These are phyloP conservation scores for Tachina lurida DNA, from an alignment of 2,888 invertebrate species.

Conservation along the genomic window DNA sequence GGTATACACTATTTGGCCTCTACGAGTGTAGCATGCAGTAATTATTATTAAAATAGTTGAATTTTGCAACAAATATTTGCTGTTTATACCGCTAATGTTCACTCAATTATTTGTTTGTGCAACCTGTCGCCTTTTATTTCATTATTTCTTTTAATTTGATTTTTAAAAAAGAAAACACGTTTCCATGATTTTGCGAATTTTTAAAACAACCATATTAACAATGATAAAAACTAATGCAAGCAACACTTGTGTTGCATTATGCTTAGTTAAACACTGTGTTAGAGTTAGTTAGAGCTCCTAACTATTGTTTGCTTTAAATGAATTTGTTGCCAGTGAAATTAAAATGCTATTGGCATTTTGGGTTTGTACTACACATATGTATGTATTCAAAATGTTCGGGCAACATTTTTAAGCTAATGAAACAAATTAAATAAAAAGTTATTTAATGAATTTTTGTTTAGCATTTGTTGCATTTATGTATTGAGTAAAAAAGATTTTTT, in stretches of 20 bases:
- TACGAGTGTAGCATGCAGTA: not conserved
- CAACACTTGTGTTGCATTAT: slow-evolving; percentile 4
- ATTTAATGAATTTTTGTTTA: slow-evolving; percentile 43
- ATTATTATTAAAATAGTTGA: slow-evolving; percentile 31
- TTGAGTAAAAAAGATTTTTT: not conserved
- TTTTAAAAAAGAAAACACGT: slow-evolving; percentile 41
- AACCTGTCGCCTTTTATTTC: slow-evolving; percentile 48
- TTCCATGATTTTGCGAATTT: slow-evolving; percentile 15
- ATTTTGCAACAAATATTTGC: slow-evolving; percentile 9
- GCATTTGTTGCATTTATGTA: slow-evolving; percentile 13
- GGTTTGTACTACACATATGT: slow-evolving; percentile 21
- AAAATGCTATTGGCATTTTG: slow-evolving; percentile 64
- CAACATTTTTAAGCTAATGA: slow-evolving; percentile 45
- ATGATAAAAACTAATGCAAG: slow-evolving; percentile 20
- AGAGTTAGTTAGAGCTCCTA: slow-evolving; percentile 2
- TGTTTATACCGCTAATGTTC: not conserved
- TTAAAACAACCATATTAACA: slow-evolving; percentile 8
- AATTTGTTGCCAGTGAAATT: slow-evolving; percentile 51
- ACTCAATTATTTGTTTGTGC: slow-evolving; percentile 27
- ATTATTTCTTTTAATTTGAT: slow-evolving; percentile 4
- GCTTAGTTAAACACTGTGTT: slow-evolving; percentile 12
- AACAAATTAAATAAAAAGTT: slow-evolving; percentile 47
- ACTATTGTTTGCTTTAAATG: not conserved
- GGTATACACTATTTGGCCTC: not conserved
- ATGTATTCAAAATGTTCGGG: slow-evolving; percentile 27